Conservation (phyloP, 2,797 vertebrate species). For the Myioborus melanocephalus region DNA sequence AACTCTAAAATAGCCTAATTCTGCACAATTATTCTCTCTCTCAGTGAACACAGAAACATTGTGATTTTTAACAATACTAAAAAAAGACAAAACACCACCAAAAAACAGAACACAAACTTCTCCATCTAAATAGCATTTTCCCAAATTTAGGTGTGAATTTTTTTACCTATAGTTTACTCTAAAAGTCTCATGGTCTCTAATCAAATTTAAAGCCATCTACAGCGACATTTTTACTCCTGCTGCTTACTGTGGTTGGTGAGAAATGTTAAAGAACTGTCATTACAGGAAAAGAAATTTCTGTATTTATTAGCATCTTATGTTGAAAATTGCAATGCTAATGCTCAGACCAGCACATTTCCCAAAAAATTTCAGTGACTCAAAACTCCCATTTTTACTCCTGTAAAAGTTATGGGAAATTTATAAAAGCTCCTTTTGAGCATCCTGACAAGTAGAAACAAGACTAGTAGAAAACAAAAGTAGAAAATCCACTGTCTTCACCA, state of each 20-base stretch:
- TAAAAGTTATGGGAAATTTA: not conserved
- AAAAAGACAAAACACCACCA: fast-evolving
- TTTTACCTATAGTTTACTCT: not conserved
- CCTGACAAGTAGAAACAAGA: not conserved
- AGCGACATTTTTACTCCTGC: not conserved
- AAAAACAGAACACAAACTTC: not conserved
- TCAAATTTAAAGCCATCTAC: slow-evolving; percentile 14
- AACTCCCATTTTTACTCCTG: not conserved
- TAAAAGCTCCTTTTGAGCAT: not conserved
- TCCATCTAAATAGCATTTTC: not conserved
- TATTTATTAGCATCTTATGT: slow-evolving; percentile 8
- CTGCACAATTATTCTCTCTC: not conserved
- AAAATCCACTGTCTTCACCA: not conserved
- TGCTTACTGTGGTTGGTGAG: not conserved
- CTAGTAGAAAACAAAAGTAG: not conserved
- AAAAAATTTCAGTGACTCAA: not conserved
- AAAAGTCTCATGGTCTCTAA: not conserved
- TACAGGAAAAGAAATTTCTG: slow-evolving; percentile 1
- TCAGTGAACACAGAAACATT: not conserved
- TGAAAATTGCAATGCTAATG: not conserved
- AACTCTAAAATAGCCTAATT: not conserved
- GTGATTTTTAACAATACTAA: not conserved
- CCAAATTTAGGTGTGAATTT: not conserved
- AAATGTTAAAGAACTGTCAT: slow-evolving; percentile 12
- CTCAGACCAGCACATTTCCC: not conserved